Evolutionary conservation across 2,797 vertebrate genomes (phyloP).

Genomic region (Girardinus metallicus): DNA sequence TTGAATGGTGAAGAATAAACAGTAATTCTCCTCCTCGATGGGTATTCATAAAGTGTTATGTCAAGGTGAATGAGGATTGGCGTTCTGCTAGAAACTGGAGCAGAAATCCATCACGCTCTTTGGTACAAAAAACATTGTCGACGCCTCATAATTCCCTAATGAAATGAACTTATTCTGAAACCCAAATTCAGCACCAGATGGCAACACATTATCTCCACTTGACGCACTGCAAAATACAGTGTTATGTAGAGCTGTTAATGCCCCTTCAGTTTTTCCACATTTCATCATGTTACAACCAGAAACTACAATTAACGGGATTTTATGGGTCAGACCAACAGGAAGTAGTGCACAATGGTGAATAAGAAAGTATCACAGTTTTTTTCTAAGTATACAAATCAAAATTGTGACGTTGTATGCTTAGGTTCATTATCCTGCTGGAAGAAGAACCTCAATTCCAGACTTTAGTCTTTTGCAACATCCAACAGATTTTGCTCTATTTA

Average conservation of each 20-base stretch:
- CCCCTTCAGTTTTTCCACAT: not conserved
- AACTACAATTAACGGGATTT: not conserved
- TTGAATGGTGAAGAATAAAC: slow-evolving; percentile 27
- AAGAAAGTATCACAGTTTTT: not conserved
- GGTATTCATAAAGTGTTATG: slow-evolving; percentile 43
- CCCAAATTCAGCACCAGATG: not conserved
- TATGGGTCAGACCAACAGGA: not conserved
- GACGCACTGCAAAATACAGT: not conserved
- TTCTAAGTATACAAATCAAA: not conserved
- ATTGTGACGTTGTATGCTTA: not conserved
- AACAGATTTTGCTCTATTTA: not conserved
- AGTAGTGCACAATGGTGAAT: not conserved
- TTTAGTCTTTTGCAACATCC: not conserved
- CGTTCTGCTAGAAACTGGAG: slow-evolving; percentile 10
- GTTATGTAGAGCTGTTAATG: not conserved
- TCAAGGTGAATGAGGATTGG: slow-evolving; percentile 33
- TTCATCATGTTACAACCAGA: not conserved
- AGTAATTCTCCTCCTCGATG: slow-evolving; percentile 32
- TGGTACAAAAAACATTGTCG: not conserved
- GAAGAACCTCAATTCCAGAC: not conserved
- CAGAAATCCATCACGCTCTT: not conserved
- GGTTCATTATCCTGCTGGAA: not conserved
- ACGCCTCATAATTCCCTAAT: not conserved
- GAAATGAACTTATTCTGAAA: not conserved
- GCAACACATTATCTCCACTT: not conserved